Conservation (phyloP, 2,113 vertebrate species). For the Kryptolebias marmoratus region DNA sequence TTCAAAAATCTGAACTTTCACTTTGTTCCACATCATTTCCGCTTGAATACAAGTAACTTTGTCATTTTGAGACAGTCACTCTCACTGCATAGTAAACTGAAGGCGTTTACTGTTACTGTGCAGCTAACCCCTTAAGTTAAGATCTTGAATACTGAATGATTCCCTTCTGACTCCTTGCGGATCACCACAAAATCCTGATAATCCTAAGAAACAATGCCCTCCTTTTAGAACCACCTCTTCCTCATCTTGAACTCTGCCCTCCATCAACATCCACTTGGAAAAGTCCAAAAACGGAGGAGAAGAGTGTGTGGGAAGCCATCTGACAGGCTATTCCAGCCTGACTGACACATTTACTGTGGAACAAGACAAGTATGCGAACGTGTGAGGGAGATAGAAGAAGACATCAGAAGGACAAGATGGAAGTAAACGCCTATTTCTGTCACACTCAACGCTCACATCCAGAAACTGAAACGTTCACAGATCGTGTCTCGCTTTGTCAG, state of each 20-base stretch:
- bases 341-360: constrained; percentile 70
- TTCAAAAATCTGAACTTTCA: too few relatives aligned
- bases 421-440: constrained; percentile 7
- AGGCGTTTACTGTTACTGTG: constrained; percentile 3
- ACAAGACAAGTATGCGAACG: constrained; percentile 57
- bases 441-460: constrained; percentile 6
- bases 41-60: too few relatives aligned
- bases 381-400: constrained; percentile 35
- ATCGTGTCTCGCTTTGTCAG: constrained; percentile 44
- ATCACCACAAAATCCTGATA: constrained; percentile 49
- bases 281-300: constrained; percentile 69
- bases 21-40: too few relatives aligned
- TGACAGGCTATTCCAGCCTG: constrained; percentile 48
- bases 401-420: constrained; percentile 20
- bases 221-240: constrained; percentile 33
- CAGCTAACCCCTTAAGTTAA: constrained; percentile 6
- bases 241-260: constrained; percentile 22
- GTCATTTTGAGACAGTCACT: neutral
- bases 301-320: constrained; percentile 13
- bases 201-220: constrained; percentile 50
- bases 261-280: constrained; percentile 48
- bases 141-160: constrained; percentile 21
- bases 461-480: constrained; percentile 36
- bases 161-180: constrained; percentile 25
- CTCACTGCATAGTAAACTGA: constrained; percentile 14